Conservation (phyloP, 2,888 invertebrate species). For the Spodoptera littoralis region DNA sequence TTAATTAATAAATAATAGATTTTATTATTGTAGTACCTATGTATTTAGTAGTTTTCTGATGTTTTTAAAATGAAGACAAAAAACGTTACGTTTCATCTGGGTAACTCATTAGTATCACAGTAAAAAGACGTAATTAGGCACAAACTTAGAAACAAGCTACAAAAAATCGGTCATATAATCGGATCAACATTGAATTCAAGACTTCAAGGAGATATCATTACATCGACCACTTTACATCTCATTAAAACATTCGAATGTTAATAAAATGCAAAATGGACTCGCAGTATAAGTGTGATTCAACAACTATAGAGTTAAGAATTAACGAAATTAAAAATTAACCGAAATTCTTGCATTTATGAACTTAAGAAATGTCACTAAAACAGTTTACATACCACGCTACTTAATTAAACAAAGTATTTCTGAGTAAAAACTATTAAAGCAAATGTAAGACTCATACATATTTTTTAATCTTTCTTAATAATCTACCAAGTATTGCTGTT, state of each 20-base stretch:
- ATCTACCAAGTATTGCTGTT: slow-evolving; percentile 46
- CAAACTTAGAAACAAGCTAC: no score
- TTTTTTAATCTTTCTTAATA: slow-evolving; percentile 58
- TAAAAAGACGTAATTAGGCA: no score
- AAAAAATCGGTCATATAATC: no score
- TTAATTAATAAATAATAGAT: no score
- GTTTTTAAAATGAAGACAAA: no score
- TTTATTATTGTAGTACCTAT: no score
- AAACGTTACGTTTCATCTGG: no score
- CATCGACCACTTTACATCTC: background rate
- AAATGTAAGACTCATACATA: slow-evolving; percentile 47
- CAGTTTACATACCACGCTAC: slow-evolving; percentile 50
- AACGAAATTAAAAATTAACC: slow-evolving; percentile 43
- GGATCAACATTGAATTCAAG: no score
- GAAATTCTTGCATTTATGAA: slow-evolving; percentile 47
- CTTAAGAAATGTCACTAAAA: slow-evolving; percentile 49
- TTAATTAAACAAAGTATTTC: slow-evolving; percentile 62
- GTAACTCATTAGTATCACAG: no score
- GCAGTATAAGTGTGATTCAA: slow-evolving; percentile 27
- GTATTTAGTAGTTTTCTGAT: no score
- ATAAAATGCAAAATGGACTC: slow-evolving; percentile 21
- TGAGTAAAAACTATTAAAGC: slow-evolving; percentile 54
- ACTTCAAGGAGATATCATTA: no score
- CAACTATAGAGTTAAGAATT: slow-evolving; percentile 27
- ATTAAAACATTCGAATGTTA: slow-evolving; percentile 20